These are phyloP conservation scores for Saguinus imperator DNA, from an alignment of 2,113 vertebrate genomes.

Conservation along the genomic window DNA sequence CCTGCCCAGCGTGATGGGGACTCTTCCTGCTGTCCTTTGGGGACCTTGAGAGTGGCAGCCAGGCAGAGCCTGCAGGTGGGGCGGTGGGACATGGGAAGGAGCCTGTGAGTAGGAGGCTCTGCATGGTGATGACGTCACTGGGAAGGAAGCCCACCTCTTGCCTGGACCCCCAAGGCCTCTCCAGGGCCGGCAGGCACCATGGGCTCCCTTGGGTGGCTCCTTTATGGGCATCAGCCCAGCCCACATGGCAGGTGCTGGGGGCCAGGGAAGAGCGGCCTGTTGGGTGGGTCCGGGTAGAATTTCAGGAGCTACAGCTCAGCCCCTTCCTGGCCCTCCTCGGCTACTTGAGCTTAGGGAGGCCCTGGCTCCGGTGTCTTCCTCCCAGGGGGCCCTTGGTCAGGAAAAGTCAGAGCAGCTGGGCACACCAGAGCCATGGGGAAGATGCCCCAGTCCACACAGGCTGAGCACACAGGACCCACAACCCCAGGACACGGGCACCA, in stretches of 20 bases:
- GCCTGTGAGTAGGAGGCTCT: not conserved
- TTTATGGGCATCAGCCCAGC: not conserved
- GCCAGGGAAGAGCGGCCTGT: not conserved
- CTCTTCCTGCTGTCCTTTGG: not conserved
- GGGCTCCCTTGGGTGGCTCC: not conserved
- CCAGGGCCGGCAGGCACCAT: not conserved
- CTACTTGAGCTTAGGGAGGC: rapidly evolving
- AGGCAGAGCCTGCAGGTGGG: rapidly evolving
- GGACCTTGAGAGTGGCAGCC: not conserved
- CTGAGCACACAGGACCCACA: no score
- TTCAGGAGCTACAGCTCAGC: not conserved
- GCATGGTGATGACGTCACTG: rapidly evolving
- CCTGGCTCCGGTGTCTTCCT: rapidly evolving
- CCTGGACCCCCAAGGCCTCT: not conserved
- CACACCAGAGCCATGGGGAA: rapidly evolving
- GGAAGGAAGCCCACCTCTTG: rapidly evolving
- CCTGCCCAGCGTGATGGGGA: not conserved
- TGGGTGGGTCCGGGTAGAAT: conserved; percentile 31
- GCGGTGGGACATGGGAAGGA: not conserved
- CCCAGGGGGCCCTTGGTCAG: not conserved
- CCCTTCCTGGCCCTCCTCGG: not conserved
- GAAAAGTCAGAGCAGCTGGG: not conserved
- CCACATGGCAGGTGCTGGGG: not conserved
- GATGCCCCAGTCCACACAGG: rapidly evolving
- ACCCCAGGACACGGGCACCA: not conserved